Evolutionary conservation across 2,888 invertebrate genomes (phyloP).

Genomic region (Emmelina monodactyla): DNA sequence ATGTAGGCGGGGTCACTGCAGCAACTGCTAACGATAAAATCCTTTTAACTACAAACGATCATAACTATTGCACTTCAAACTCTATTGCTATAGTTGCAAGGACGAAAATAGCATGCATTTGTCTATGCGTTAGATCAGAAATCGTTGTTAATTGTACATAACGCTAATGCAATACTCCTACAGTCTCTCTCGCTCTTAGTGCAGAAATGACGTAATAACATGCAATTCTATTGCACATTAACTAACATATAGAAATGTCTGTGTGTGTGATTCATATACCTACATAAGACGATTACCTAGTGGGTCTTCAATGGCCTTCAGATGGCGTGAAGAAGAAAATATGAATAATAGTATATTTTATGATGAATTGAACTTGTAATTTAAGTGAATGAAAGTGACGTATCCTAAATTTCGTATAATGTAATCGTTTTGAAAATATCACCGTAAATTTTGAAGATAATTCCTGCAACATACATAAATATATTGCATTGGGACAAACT

Average conservation of each 20-base stretch:
- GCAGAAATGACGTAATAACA: not conserved
- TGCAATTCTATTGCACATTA: not conserved
- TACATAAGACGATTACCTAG: no score
- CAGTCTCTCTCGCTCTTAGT: not conserved
- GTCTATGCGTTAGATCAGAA: not conserved
- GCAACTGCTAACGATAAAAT: not conserved
- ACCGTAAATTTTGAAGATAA: no score
- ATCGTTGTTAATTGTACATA: not conserved
- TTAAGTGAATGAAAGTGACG: no score
- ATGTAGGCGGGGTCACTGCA: not conserved
- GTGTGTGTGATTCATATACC: not conserved
- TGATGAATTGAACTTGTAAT: no score
- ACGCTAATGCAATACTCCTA: not conserved
- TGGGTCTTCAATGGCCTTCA: not conserved
- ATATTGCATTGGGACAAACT: no score
- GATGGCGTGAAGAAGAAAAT: no score
- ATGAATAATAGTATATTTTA: no score
- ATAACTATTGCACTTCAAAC: not conserved
- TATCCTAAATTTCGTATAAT: no score
- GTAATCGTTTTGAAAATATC: no score
- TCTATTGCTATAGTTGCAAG: not conserved
- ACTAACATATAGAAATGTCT: no score
- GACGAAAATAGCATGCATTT: not conserved
- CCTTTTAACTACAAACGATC: not conserved
- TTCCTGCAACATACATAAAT: no score